Evolutionary conservation across 53 echinoderm and acorn worm genomes (phyloP).

Genomic region (Arbacia lixula): DNA sequence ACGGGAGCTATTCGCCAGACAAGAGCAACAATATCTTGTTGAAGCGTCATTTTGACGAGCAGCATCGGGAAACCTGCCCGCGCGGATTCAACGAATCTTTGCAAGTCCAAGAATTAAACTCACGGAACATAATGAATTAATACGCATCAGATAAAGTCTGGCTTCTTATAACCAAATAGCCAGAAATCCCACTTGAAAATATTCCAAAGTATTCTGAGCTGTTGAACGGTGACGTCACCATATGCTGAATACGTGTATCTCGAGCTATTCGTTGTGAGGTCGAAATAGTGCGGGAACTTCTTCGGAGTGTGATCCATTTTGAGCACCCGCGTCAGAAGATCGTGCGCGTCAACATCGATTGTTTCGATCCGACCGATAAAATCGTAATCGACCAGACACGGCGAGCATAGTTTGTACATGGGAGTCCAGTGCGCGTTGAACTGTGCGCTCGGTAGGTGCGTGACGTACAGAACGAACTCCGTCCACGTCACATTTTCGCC

Average conservation of each 20-base stretch:
- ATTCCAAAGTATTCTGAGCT: slow-evolving; percentile 16
- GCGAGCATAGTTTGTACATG: slow-evolving; percentile 60
- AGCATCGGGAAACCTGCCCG: no score
- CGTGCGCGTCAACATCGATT: neutral
- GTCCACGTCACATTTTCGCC: slow-evolving; percentile 56
- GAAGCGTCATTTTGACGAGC: no score
- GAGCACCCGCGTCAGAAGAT: neutral
- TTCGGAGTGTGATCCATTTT: neutral
- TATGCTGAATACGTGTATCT: slow-evolving; percentile 18
- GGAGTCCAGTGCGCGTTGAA: slow-evolving; percentile 61
- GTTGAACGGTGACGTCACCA: slow-evolving; percentile 33
- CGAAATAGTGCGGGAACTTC: slow-evolving; percentile 3
- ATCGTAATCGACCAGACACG: slow-evolving; percentile 62
- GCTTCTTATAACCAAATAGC: slow-evolving; percentile 34
- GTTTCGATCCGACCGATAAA: slow-evolving; percentile 48
- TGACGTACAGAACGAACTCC: slow-evolving; percentile 33
- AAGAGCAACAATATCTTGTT: no score
- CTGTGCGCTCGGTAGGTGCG: neutral
- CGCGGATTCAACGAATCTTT: no score
- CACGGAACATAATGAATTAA: no score
- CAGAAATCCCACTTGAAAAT: slow-evolving; percentile 42
- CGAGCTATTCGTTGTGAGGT: slow-evolving; percentile 32
- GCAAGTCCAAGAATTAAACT: no score
- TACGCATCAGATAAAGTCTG: slow-evolving; percentile 32
- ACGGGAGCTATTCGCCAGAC: no score